Evolutionary conservation across 2,113 vertebrate genomes (phyloP), one percentile per base, ranked within the genome.

Genomic region (Entomyzon cyanotis): DNA sequence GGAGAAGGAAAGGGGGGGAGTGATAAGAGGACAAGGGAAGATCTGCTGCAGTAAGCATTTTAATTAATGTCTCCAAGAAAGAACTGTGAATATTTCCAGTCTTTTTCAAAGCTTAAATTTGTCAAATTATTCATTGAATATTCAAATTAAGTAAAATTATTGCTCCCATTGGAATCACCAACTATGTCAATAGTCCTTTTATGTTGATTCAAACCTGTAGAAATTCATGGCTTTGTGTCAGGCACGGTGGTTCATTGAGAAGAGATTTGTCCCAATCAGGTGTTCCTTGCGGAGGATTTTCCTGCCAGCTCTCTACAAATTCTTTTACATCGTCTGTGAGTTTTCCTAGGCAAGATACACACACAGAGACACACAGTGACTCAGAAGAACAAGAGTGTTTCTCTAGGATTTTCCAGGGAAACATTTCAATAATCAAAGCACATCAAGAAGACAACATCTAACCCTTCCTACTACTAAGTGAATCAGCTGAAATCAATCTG

Each of bases 291-390:
- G 98, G 99, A 58, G 95, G 82, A n/a, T 97, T 96, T 94, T 99
- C 99, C 93, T 98, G 97, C 99, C 99, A 99, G 82, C 99, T 99
- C 84, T 99, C 99, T 58, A 98, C 98, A 10, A 99, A 99, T 95
- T 99, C 98, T 68, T 98, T 97, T 70, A 99, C 91, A 22, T 99
- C 98, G 1, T 98, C 98, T 15, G 98, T 99, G 94, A 99, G 93
- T 90, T 99, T 97, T 79, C 99, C 99, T 99, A 96, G 25, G 64
- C 23, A 83, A 84, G 91, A 84, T 50, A 82, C 49, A 20, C 49
- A 20, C 37, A 78, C 23, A 87, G 1, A 41, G 23, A 44, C 19
- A 91, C 41, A 55, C 7, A 33, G 20, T 11, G 37, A 70, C 33
- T 69, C 76, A 12, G 25, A 89, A 76, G 17, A 86, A 60, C 5